These are phyloP conservation scores for Oncopeltus fasciatus DNA, from an alignment of 1,140 invertebrate genomes.

Conservation along the genomic window DNA sequence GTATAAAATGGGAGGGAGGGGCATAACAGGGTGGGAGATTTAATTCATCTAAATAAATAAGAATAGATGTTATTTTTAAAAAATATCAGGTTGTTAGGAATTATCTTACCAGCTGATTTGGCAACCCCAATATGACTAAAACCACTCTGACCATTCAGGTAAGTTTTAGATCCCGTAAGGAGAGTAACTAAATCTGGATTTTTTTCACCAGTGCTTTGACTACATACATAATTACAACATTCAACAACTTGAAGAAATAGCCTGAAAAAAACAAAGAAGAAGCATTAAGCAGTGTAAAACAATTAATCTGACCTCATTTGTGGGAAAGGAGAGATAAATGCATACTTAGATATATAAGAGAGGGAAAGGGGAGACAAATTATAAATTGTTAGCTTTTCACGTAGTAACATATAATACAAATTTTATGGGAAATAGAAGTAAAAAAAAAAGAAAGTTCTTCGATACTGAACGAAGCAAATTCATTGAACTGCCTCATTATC, in stretches of 20 bases:
- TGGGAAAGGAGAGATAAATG: not conserved
- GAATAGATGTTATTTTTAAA: no score
- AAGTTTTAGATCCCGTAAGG: constrained; percentile 35
- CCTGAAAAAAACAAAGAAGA: constrained; percentile 33
- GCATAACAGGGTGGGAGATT: no score
- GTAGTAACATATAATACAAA: no score
- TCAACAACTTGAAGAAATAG: constrained; percentile 52
- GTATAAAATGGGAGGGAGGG: no score
- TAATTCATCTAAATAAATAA: no score
- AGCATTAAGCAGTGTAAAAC: constrained; percentile 11
- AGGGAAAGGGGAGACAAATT: no score
- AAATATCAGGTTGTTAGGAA: no score
- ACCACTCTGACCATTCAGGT: constrained; percentile 29
- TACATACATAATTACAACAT: constrained; percentile 50
- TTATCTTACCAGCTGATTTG: constrained; percentile 36
- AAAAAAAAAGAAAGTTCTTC: no score
- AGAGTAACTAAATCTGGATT: constrained; percentile 42
- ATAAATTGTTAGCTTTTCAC: no score
- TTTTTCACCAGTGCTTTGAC: constrained; percentile 37
- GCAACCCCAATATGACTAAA: constrained; percentile 38
- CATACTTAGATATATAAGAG: not conserved
- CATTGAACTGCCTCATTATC: no score
- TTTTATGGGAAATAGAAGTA: no score
- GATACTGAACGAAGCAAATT: no score
- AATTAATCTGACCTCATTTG: not conserved